Conservation (phyloP, 2,113 vertebrate species). For the Amazona guildingii region DNA sequence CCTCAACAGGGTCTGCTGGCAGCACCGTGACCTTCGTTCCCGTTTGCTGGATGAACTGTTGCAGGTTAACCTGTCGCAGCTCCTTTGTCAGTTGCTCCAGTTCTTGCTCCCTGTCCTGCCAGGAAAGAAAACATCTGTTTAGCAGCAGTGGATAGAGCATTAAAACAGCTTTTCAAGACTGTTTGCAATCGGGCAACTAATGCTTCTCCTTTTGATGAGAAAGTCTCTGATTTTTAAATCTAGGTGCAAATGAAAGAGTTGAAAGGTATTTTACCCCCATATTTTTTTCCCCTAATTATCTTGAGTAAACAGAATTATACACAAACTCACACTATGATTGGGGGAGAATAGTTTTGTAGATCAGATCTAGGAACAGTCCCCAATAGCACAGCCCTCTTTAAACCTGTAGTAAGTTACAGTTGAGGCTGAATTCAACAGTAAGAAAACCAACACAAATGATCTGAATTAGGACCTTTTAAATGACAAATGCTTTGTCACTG, state of each 20-base stretch:
- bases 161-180: not conserved
- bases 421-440: not conserved
- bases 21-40: conserved; percentile 96
- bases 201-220: not conserved
- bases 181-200: not conserved
- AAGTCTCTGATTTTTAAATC: not conserved
- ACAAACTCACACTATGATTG: not conserved
- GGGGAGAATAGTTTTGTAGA: not conserved
- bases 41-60: conserved; percentile 97
- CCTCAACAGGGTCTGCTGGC: conserved; percentile 87
- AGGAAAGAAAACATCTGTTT: not conserved
- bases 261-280: not conserved
- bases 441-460: not conserved
- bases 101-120: conserved; percentile 92
- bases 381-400: not conserved
- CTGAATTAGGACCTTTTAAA: not conserved
- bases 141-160: not conserved
- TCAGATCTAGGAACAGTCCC: not conserved
- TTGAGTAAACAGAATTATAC: not conserved
- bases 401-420: not conserved
- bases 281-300: not conserved
- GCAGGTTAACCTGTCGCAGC: conserved; percentile 95
- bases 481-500: not conserved
- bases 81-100: conserved; percentile 97
- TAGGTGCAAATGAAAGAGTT: not conserved